These are phyloP conservation scores for Oxyura jamaicensis DNA, from an alignment of 2,113 vertebrate species.

Conservation along the genomic window DNA sequence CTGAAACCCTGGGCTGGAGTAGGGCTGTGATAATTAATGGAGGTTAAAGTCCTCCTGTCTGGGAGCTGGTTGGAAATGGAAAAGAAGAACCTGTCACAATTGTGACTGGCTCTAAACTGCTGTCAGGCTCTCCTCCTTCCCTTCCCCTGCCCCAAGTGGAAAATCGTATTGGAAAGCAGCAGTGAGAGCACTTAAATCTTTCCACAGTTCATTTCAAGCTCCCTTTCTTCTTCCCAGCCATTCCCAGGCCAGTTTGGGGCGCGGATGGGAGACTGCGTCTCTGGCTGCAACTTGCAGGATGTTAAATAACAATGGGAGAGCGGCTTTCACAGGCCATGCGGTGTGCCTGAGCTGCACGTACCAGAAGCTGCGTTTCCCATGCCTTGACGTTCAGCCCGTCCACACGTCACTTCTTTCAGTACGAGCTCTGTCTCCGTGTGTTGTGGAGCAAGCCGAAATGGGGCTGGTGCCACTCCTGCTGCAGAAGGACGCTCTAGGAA, in stretches of 20 bases:
- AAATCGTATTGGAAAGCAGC: conserved; percentile 68
- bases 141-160: conserved; percentile 62
- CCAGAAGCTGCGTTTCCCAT: conserved; percentile 24
- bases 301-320: conserved; percentile 65
- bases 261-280: conserved; percentile 22
- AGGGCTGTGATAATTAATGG: conserved; percentile 28
- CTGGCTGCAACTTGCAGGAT: conserved; percentile 60
- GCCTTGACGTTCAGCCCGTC: background rate
- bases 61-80: conserved; percentile 60
- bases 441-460: background rate
- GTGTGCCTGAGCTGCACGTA: conserved; percentile 41
- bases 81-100: conserved; percentile 67
- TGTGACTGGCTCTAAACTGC: conserved; percentile 67
- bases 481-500: accelerated
- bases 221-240: conserved; percentile 62
- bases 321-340: conserved; percentile 20
- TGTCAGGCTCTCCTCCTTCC: conserved; percentile 59
- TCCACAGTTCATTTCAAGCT: conserved; percentile 71
- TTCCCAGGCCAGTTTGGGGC: conserved; percentile 60
- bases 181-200: conserved; percentile 68
- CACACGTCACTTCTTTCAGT: background rate
- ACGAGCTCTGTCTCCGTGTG: background rate
- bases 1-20: conserved; percentile 8
- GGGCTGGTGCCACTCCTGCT: background rate
- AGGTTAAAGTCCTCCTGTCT: conserved; percentile 40